A percentile compares a stretch with the other conserved stretches of the same genome.
Conservation (phyloP, 2,113 vertebrate genomes). For the Ophthalmolycus amberensis region DNA sequence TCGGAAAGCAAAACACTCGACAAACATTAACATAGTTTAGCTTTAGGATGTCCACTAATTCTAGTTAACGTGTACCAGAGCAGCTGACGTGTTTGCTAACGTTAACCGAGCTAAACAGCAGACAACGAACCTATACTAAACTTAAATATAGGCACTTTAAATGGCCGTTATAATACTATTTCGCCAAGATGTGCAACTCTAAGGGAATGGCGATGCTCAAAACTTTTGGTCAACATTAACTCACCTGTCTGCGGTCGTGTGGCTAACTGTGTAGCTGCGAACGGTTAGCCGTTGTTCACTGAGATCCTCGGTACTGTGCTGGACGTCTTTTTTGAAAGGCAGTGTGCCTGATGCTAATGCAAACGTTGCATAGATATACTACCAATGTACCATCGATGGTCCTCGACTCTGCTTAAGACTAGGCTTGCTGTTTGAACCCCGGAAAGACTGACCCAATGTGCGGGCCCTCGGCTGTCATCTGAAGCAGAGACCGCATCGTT, state of each 20-base stretch:
- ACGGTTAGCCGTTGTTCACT: conserved; percentile 45
- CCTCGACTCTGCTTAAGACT: neutral
- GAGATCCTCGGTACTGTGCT: conserved; percentile 1
- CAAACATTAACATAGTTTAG: neutral
- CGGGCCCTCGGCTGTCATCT: conserved; percentile 50
- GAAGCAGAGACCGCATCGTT: conserved; percentile 1
- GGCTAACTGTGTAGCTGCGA: conserved; percentile 60
- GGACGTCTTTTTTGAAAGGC: neutral
- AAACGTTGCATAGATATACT: conserved; percentile 6
- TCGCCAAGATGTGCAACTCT: neutral
- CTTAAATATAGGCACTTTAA: neutral
- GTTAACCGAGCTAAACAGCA: conserved; percentile 10
- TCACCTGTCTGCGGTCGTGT: conserved; percentile 62
- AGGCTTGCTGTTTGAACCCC: conserved; percentile 50
- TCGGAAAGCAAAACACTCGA: neutral
- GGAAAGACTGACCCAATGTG: conserved; percentile 59
- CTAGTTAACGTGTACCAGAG: conserved; percentile 3
- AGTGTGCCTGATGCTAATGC: neutral
- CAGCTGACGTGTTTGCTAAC: conserved; percentile 46
- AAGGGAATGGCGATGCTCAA: neutral
- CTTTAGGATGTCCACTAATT: neutral
- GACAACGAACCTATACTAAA: neutral
- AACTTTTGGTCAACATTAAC: conserved; percentile 52
- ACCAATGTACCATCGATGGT: conserved; percentile 2
- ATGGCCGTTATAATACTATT: accelerated